A percentile compares a stretch with the other conserved stretches of the same genome.
phyloP scores from a whole-genome alignment of 2,888 invertebrate species.

The Ophraella communa region DNA sequence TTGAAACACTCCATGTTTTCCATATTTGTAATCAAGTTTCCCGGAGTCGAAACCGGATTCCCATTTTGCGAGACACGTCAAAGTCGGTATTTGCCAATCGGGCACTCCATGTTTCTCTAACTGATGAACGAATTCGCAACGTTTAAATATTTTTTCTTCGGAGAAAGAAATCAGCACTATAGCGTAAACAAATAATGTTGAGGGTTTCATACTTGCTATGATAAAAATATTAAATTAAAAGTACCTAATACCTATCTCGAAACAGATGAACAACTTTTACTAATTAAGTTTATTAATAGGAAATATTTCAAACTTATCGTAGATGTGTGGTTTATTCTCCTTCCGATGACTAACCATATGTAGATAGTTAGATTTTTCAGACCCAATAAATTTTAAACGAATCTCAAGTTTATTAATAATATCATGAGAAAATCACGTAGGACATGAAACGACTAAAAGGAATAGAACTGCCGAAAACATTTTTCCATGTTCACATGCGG shows the following conservation, averaged over 20 bases:
- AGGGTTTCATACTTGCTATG: not conserved
- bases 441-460: too few relatives aligned
- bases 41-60: constrained; percentile 27
- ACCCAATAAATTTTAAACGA: too few relatives aligned
- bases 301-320: not conserved
- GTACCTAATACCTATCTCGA: too few relatives aligned
- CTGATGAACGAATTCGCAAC: constrained; percentile 27
- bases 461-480: too few relatives aligned
- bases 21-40: constrained; percentile 21
- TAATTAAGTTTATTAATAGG: too few relatives aligned
- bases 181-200: not conserved
- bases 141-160: constrained; percentile 22
- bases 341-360: not conserved
- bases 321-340: not conserved
- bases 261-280: too few relatives aligned
- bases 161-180: constrained; percentile 9
- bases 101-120: constrained; percentile 26
- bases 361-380: too few relatives aligned
- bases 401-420: too few relatives aligned
- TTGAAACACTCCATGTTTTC: constrained; percentile 32
- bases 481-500: too few relatives aligned
- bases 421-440: too few relatives aligned
- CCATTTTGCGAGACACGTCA: constrained; percentile 30
- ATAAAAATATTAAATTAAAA: not conserved
- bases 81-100: constrained; percentile 30